Base-by-base conservation (phyloP, 2,797 vertebrate genomes). In the Characodon lateralis region DNA sequence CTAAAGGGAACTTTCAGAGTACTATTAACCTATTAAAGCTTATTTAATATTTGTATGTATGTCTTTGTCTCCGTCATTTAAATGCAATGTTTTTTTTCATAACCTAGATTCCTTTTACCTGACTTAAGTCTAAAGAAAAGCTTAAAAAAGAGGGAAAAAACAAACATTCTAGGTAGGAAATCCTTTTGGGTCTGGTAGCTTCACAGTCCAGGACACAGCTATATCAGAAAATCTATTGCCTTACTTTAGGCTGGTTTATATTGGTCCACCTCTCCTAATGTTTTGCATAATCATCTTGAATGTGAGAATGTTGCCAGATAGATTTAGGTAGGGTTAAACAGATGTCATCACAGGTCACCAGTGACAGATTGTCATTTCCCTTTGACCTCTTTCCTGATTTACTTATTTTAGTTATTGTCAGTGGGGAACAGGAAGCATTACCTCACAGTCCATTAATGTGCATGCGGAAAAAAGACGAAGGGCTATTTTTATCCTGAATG, bases 351-450 rank as follows among this genome's bases (percentile, higher is more conserved):
- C 78, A 83, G 79, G 81, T 85, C 85, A 86, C 80, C 53, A 72
- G 77, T 80, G 63, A 87, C 72, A 73, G 69, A 83, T 82, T 88
- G 65, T 84, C 53, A 78, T 87, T 81, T 85, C 14, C 48, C 14
- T 78, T 55, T 86, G 86, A 87, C 89, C 87, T 78, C 70, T 83
- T 88, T 88, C 78, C 82, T 85, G 82, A 65, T 86, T 80, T 51
- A 80, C 50, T 85, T 77, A 87, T 83, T 85, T 76, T 85, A 91
- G 59, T 72, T 66, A 70, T 31, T 83, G 70, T 82, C 53, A 59
- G 72, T 59, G 79, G 1, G 66, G 73, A 78, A 65, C 68, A 76
- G 75, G 78, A 75, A 76, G 8, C n/a, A 59, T 78, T 74, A 77
- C 56, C 72, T 51, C 39, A 77, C 35, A 80, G 35, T 28, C 31